Base-by-base conservation (phyloP, 2,113 vertebrate species). In the Sylvilagus bachmani region DNA sequence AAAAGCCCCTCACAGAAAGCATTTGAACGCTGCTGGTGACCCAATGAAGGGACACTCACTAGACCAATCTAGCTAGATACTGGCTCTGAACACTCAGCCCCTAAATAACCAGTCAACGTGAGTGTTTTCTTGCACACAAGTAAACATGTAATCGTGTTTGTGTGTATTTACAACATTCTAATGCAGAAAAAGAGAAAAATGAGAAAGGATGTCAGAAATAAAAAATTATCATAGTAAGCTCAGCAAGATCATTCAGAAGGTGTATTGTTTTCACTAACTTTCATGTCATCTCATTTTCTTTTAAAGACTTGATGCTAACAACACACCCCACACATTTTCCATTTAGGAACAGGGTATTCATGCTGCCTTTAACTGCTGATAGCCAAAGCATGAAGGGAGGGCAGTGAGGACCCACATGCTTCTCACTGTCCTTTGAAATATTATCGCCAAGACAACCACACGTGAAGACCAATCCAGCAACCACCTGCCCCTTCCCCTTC, bases 81-180 rank as follows among this genome's bases (percentile, higher is more conserved):
- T 13, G 1, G 2, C 4, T 62, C 81, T 69, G 31, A 10, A 58
- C 51, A 29, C 38, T 6, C 14, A 3, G 3, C 8, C 17, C 64
- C 2, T 0, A 5, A 24, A 44, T 0, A 6, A 33, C 21, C n/a
- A 2, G 55, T 4, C 0, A 2, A 2, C 33, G 4, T 13, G 27
- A 13, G 51, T 21, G 0, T n/a, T 49, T n/a, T 38, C 17, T 2
- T 4, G 8, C 16, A 11, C 21, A 2, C 1, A 33, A 36, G 36
- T 6, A 27, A 44, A 33, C 22, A 10, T 19, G 75, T 51, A 12
- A 2, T 2, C 6, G 19, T 2, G 7, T 3, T 27, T 5, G 21
- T 24, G 1, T 11, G 0, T 27, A 29, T 36, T 58, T 44, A 17
- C 51, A 75, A 27, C 49, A 21, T 62, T 3, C 0, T 10, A 64